Evolutionary conservation across 2,888 invertebrate genomes (phyloP), one percentile per base, ranked within the genome.

Genomic region (Luperina nickerlii): DNA sequence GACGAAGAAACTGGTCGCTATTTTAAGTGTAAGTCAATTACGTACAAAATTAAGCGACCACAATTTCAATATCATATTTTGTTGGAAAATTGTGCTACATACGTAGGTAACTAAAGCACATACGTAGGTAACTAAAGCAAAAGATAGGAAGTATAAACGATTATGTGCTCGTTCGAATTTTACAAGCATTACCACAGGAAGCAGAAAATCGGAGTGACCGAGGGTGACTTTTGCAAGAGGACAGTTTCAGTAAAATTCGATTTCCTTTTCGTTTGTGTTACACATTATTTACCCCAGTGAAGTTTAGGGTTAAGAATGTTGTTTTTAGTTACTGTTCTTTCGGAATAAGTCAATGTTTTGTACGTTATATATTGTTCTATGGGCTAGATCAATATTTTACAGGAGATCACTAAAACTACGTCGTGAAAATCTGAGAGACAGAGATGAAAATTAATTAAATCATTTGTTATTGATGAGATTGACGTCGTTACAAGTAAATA

Each of bases 131-230:
- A 60, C 48, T 57, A 24, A 27, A 48, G 38, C 18, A 24, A 78
- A 27, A 68, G 9, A 71, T 32, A 48, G 45, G 45, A 63, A 82
- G 74, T 62, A 27, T 82, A 86, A 70, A 82, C 86, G 69, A 82
- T 82, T 82, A 85, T 85, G 27, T 86, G 86, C 82, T 82, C 38
- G 82, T 74, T 38, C 54, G 60, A 74, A 42, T 86, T 82, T 82
- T 82, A 82, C 82, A 82, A 82, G 65, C 60, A 74, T 74, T 82
- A 86, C 74, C 69, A 82, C 75, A 45, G 86, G 82, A 86, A 82
- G 69, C 82, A 82, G 86, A 82, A 82, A 81, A 82, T 86, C 69
- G 82, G 65, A 82, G 74, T 82, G 74, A 70, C 82, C 82, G 82
- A 86, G 69, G 82, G 86, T 86, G 69, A 74, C 82, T 82, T 82